Conservation (phyloP, 2,888 invertebrate genomes). For the Hedya salicella region DNA sequence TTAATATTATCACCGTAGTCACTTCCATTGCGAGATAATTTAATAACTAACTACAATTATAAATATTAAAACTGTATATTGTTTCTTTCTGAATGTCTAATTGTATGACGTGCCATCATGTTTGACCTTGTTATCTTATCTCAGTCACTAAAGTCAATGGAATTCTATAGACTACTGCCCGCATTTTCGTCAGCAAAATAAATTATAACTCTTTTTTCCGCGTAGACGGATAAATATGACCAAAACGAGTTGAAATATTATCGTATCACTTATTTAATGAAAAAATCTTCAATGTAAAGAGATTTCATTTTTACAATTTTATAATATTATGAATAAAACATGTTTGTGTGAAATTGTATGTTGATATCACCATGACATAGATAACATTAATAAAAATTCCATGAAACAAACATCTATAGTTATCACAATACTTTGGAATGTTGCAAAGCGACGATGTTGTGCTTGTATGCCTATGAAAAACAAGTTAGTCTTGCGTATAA, state of each 20-base stretch:
- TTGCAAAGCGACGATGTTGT: too few relatives aligned
- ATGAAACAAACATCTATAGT: conserved; percentile 4
- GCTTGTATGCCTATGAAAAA: too few relatives aligned
- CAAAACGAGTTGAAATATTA: too few relatives aligned
- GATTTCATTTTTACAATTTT: too few relatives aligned
- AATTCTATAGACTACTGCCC: conserved; percentile 3
- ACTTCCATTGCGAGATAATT: conserved; percentile 5
- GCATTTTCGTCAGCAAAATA: too few relatives aligned
- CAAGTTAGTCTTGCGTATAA: too few relatives aligned
- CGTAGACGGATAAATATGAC: too few relatives aligned
- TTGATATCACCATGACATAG: conserved; percentile 1
- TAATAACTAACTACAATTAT: background rate
- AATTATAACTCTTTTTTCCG: too few relatives aligned
- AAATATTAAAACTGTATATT: conserved; percentile 6
- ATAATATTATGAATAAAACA: too few relatives aligned
- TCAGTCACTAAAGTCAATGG: background rate
- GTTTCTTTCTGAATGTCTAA: background rate
- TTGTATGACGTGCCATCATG: background rate
- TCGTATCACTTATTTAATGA: too few relatives aligned
- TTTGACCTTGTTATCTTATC: conserved; percentile 31
- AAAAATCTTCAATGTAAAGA: too few relatives aligned
- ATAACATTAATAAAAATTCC: conserved; percentile 11
- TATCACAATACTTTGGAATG: background rate
- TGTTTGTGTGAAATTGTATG: background rate
- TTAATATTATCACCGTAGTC: conserved; percentile 2